Base-by-base conservation (phyloP, 2,113 vertebrate genomes). In the Melospiza melodia region DNA sequence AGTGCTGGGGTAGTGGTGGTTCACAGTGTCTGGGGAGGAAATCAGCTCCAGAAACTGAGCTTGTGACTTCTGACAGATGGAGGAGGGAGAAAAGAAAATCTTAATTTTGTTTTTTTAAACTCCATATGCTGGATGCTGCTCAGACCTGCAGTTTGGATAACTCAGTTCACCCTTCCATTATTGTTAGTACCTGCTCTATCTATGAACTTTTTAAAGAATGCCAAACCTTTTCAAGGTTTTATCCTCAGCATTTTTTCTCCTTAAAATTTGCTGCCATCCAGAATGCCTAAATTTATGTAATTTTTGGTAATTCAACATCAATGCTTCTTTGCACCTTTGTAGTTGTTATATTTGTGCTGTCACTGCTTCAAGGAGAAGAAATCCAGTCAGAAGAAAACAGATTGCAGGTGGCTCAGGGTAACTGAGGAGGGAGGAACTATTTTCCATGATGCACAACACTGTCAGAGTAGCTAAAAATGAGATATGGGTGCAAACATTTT, bases 91-190 rank as follows among this genome's bases (percentile, higher is more conserved):
- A 37, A 48, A 11, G 2, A 21, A 41, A 15, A 44, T 21, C 13
- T 46, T 35, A 18, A 30, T 46, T 30, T 39, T 43, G n/a, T 18
- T 46, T 35, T 37, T 48, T 52, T 54, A n/a, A 0, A 37, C 71
- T 84, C 39, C 12, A 1, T 10, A 1, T 66, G 12, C 46, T 74
- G 55, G 13, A 19, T 81, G 28, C 37, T 66, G 43, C 31, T 80
- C 61, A 49, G 39, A 9, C 3, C 2, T 37, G 46, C 14, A 55
- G 24, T 55, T 84, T 4, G 14, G 57, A 12, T 46, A 55, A 37
- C 22, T 71, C 24, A 18, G 1, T 3, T n/a, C n/a, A 33, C 19
- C 41, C 3, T 37, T 41, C 27, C 10, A 5, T 4, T n/a, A 1
- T 30, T 11, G 2, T 57, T 22, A 10, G 22, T 46, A 12, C 13